These are phyloP conservation scores for Chloroclysta siterata DNA, from an alignment of 2,888 invertebrate genomes.

Conservation along the genomic window DNA sequence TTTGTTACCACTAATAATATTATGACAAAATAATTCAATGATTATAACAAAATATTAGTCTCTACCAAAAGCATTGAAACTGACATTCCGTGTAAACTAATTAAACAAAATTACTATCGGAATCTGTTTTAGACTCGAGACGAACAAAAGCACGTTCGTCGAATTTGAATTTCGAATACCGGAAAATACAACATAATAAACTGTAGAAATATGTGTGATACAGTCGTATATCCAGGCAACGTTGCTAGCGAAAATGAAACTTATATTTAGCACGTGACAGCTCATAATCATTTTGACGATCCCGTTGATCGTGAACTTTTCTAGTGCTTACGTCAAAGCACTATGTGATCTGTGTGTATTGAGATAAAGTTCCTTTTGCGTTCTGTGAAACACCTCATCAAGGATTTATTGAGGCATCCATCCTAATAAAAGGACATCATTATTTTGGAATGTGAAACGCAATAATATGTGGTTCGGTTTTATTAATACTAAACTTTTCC, in stretches of 20 bases:
- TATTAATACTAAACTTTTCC: neutral
- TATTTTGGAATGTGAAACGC: constrained; percentile 46
- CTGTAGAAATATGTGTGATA: neutral
- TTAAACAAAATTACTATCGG: no score
- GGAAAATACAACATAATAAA: no score
- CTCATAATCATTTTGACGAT: neutral
- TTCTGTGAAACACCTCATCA: neutral
- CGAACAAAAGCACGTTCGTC: neutral
- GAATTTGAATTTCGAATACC: constrained; percentile 5
- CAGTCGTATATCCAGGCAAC: neutral
- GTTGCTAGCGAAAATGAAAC: constrained; percentile 7
- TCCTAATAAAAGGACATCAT: constrained; percentile 44
- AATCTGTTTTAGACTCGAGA: neutral
- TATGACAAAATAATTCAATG: no score
- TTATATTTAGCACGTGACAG: neutral
- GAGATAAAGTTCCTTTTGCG: constrained; percentile 9
- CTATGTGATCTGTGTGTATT: neutral
- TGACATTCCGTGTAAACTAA: no score
- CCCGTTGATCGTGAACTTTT: neutral
- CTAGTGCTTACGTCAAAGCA: neutral
- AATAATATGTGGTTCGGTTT: constrained; percentile 18
- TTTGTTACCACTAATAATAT: no score
- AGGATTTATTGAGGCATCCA: constrained; percentile 42
- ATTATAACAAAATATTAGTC: no score
- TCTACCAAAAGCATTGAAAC: no score